Evolutionary conservation across 2,888 invertebrate species (phyloP), one percentile per base, ranked within the genome.

Genomic region (Cephus nigrinus): DNA sequence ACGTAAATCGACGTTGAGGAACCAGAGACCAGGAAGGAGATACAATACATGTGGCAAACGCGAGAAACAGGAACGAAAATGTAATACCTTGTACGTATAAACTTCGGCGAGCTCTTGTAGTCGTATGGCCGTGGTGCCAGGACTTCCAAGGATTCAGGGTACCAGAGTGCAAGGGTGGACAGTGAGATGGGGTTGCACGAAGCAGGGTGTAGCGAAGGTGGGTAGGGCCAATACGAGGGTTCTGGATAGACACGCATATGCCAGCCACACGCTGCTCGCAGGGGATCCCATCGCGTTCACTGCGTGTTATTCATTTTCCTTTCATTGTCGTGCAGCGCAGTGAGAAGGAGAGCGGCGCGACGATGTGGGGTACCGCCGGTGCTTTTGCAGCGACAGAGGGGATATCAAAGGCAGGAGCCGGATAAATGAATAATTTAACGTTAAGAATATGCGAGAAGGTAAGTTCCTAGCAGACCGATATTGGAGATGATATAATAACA

Each of bases 401-500:
- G 4, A 55, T 36, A 35, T 23, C 23, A 9, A 9, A 55, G 55
- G 2, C 55, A 23, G 55, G 23, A 55, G 23, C 23, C 23, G 9
- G 55, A 23, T 55, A 23, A 55, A 23, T 55, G 23, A 55, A 55
- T 55, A 23, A 55, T 55, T 55, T 40, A 40, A 40, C 15, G 40
- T 55, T 55, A 55, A 55, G 55, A 55, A 55, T 55, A 9, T 23
- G 23, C 55, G 9, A 55, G 23, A 55, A 55, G 55, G 23, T 23
- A 23, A 55, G 23, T 55, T 55, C 2, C 23, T 23, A 55, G 55
- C 23, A 9, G 55, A 55, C 23, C 23, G 55, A 55, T 23, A 55
- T 55, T 55, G 23, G 55, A 55, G 55, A 55, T 55, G 55, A 55
- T 23, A 55, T 23, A 55, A 55, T 55, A 78, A 35, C 35, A 76